Base-by-base conservation (phyloP, 2,888 invertebrate species). In the Pseudoips prasinana region DNA sequence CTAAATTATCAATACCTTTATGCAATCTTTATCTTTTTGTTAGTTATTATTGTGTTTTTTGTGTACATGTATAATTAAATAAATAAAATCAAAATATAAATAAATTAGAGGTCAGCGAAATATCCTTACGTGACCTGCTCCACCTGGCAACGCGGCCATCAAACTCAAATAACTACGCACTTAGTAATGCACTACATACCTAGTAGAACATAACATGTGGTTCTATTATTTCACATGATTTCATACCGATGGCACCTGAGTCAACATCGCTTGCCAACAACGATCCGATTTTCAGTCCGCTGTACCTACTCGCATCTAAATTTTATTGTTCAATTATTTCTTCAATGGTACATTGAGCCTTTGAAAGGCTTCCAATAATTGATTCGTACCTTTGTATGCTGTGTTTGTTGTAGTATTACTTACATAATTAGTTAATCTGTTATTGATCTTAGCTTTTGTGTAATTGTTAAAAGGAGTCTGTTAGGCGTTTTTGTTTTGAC, bases 351-450 rank as follows among this genome's bases (percentile, higher is more conserved):
- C 39, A 36, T 25, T 25, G 29, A 34, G 50, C 37, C 39, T 51
- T 61, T 63, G 44, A 54, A 58, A 58, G 50, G 46, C 50, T 59
- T 58, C 37, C 33, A 50, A 58, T 61, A 61, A 57, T 55, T 58
- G 55, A 51, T 48, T 58, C 18, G 25, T 35, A 47, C 39, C 42
- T 58, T 59, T 63, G 54, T 60, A 48, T 29, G 49, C 49, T 31
- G 53, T 56, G 33, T 39, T 46, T 39, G 46, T 57, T 55, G 53
- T 61, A n/a, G n/a, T n/a, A n/a, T 55, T 50, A 44, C 39, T 55
- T 57, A 54, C 42, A 56, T 53, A 60, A 62, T 64, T 57, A 47
- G 48, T 52, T 58, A 57, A 63, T 59, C 51, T 41, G 41, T 49
- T 54, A 56, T 57, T 62, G 46, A 50, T 38, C 36, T 43, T 41